These are phyloP conservation scores for Parauchenoglanis punctatus DNA, from an alignment of 2,797 vertebrate species.

Conservation along the genomic window DNA sequence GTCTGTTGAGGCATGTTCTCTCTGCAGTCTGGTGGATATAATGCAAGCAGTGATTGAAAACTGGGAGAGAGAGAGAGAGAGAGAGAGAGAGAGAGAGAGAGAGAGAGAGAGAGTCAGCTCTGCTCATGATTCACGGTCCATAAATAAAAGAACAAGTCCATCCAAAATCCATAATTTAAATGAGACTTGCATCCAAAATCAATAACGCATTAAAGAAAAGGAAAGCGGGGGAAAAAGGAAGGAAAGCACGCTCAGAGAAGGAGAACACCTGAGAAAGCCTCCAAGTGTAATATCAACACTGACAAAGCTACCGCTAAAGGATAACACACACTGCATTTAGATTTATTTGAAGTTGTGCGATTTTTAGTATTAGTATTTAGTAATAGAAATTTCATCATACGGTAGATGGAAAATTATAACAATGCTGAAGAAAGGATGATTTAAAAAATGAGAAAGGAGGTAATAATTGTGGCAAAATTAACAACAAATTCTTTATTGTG, in stretches of 20 bases:
- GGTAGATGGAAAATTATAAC: background rate
- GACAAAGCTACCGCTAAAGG: background rate
- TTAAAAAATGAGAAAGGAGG: too few relatives aligned
- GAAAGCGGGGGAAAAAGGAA: background rate
- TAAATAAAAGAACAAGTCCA: constrained; percentile 12
- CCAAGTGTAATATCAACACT: background rate
- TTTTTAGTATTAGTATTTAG: background rate
- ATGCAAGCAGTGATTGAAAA: background rate
- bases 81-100: too few relatives aligned
- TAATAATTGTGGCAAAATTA: background rate
- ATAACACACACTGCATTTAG: background rate
- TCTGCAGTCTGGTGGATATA: background rate
- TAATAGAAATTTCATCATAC: background rate
- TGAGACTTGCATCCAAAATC: background rate
- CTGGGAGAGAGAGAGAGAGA: too few relatives aligned
- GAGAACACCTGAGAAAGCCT: background rate
- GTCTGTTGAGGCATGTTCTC: background rate
- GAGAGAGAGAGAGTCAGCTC: background rate
- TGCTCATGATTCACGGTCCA: constrained; percentile 4
- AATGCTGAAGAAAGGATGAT: background rate
- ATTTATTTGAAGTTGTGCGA: background rate
- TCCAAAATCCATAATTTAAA: constrained; percentile 24
- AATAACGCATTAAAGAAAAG: constrained; percentile 10
- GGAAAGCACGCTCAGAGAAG: background rate
- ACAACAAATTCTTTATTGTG: background rate